Base-by-base conservation (phyloP, 2,113 vertebrate species). In the Ornithorhynchus anatinus region DNA sequence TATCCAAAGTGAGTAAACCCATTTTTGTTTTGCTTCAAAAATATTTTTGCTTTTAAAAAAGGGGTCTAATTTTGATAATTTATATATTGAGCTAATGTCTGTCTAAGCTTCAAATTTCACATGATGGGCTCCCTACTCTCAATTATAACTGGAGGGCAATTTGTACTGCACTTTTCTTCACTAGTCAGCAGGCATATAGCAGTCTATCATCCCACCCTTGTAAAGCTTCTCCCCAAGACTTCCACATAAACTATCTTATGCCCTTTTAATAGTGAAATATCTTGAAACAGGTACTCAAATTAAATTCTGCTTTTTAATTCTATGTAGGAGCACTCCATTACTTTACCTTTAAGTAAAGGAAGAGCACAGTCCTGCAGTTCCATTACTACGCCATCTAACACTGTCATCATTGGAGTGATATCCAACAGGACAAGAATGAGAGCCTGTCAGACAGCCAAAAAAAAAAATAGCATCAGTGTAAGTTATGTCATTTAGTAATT, bases 361-460 rank as follows among this genome's bases (percentile, higher is more conserved):
- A 98, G 93, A 72, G 97, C 96, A 64, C 96, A 98, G 84, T 99
- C 97, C 90, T 98, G 97, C 75, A 99, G 93, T 89, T 99, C 98
- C 98, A 99, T 99, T 75, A 99, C 92, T 7, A 99, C 96, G 2
- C 98, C 98, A 0, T 97, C 95, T 69, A 99, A 71, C 2, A 99
- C 98, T 0, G 94, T 92, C 94, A 98, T 93, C 97, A 98, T 99
- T 44, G 97, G 96, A 25, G 96, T 94, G 87, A 99, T 98, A 84
- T 99, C 97, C 92, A 94, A 80, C 29, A 94, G 88, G 25, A 97
- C 85, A 79, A 99, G 90, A 85, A 94, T 64, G 83, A 99, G 93
- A 29, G 96, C 95, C 97, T 99, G 81, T 25, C 84, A 83, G 82
- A 63, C 48, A 75, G 66, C 15, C n/a, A n/a, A n/a, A n/a, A n/a